Percentiles rank a stretch among this genome's conserved stretches.
phyloP scores from a whole-genome alignment of 2,888 invertebrate species.

The Heteropelma amictum region DNA sequence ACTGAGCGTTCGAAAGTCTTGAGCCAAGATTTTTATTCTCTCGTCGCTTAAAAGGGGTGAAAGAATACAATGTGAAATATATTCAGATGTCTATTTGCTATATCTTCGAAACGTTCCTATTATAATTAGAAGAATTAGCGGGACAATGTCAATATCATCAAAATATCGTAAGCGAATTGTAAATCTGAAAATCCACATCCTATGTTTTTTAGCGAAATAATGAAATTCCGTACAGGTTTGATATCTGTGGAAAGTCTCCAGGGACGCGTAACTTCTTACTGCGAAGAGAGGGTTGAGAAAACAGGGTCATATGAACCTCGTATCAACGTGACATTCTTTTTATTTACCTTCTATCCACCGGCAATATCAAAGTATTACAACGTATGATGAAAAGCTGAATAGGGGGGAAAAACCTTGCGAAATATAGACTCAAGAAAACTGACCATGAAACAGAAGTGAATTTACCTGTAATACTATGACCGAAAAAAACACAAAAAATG shows the following conservation, averaged over 20 bases:
- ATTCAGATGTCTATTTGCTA: conserved; percentile 16
- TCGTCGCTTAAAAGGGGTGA: conserved; percentile 26
- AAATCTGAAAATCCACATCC: too few relatives aligned
- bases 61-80: conserved; percentile 1
- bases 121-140: too few relatives aligned
- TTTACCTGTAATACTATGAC: too few relatives aligned
- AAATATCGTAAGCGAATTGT: too few relatives aligned
- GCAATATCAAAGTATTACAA: conserved; percentile 57
- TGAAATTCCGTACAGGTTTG: neutral
- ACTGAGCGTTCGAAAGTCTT: conserved; percentile 30
- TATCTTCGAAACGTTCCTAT: too few relatives aligned
- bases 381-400: conserved; percentile 57
- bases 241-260: neutral
- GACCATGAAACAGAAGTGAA: neutral
- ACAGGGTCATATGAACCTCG: conserved; percentile 1
- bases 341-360: conserved; percentile 58
- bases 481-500: too few relatives aligned
- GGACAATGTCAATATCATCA: too few relatives aligned
- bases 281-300: neutral
- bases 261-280: too few relatives aligned
- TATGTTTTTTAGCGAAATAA: neutral
- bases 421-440: neutral
- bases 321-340: conserved; percentile 46
- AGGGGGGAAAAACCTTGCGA: too few relatives aligned
- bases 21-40: conserved; percentile 22